Evolutionary conservation across 2,888 invertebrate species (phyloP), one percentile per base, ranked within the genome.

Genomic region (Ramazzottius varieornatus): DNA sequence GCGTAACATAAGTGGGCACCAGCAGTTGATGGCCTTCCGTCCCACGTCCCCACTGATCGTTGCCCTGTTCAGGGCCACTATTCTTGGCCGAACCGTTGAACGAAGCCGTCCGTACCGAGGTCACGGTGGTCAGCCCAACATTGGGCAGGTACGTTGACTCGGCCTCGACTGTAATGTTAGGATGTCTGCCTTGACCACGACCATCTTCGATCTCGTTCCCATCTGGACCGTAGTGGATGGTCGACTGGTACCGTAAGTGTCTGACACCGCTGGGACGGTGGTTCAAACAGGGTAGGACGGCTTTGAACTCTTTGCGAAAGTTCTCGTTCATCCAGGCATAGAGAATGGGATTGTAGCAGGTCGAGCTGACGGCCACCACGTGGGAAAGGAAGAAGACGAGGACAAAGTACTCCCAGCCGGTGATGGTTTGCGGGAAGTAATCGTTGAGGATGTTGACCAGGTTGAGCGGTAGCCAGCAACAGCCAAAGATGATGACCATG

Each of bases 281-380:
- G 40, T 8, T 13, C 40, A 72, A 72, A 65, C 71, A 71, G 32
- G 77, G 77, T 33, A 77, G 70, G 1, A 77, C 73, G 32, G 71
- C 72, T 68, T 76, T 86, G 76, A 89, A 89, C 75, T 89, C 88
- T 73, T 89, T 88, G 64, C 88, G 82, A 75, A 91, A 91, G 77
- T 88, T 89, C 70, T 90, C 91, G 76, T 92, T 93, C 76, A 92
- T 82, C 90, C 91, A 92, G 29, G 91, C 91, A 78, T 92, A 92
- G 20, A 92, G 80, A 74, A 92, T 88, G 0, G 90, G 90, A 75
- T 92, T 92, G 80, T 92, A 92, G 75, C 89, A 88, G 1, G 87
- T 89, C 67, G 89, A 89, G 72, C 88, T 87, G 90, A 91, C 90
- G 46, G 91, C 91, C 69, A 89, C 81, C 67, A 87, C 83, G 74